Percentiles rank a stretch among this genome's conserved stretches.
Evolutionary conservation across 2,113 vertebrate species (phyloP).

Genomic region (Butastur rufipennis): DNA sequence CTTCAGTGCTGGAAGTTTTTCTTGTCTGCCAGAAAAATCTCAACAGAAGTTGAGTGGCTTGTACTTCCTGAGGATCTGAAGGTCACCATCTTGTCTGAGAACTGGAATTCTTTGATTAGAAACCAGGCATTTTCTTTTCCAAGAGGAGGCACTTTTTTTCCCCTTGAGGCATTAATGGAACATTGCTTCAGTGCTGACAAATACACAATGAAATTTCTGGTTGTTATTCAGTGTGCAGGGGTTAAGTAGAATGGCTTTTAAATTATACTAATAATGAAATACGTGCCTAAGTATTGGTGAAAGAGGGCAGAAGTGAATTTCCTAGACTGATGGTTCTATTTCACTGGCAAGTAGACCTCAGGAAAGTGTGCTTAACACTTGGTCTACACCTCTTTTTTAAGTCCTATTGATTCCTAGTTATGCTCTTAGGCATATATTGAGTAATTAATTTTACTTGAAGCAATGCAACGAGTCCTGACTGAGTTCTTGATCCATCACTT

Average conservation of each 20-base stretch:
- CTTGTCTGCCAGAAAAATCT: not conserved
- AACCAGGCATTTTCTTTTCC: not conserved
- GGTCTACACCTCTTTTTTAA: not conserved
- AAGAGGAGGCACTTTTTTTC: not conserved
- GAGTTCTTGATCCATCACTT: constrained; percentile 31
- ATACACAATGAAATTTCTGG: not conserved
- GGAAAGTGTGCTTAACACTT: not conserved
- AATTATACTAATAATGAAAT: not conserved
- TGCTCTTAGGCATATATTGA: not conserved
- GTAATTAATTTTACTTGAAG: constrained; percentile 22
- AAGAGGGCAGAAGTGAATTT: not conserved
- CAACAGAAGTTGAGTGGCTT: not conserved
- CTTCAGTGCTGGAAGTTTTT: not conserved
- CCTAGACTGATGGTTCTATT: not conserved
- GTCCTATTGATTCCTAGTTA: not conserved
- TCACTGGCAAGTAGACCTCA: not conserved
- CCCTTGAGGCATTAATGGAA: not conserved
- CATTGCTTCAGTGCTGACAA: not conserved
- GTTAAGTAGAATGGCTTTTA: not conserved
- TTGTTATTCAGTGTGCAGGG: not conserved
- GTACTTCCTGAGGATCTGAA: not conserved
- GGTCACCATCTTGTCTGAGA: not conserved
- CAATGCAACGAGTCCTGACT: not conserved
- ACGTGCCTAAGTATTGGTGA: not conserved
- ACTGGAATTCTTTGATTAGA: not conserved